These are phyloP conservation scores for Conops quadrifasciatus DNA, from an alignment of 2,888 invertebrate species.

Conservation along the genomic window DNA sequence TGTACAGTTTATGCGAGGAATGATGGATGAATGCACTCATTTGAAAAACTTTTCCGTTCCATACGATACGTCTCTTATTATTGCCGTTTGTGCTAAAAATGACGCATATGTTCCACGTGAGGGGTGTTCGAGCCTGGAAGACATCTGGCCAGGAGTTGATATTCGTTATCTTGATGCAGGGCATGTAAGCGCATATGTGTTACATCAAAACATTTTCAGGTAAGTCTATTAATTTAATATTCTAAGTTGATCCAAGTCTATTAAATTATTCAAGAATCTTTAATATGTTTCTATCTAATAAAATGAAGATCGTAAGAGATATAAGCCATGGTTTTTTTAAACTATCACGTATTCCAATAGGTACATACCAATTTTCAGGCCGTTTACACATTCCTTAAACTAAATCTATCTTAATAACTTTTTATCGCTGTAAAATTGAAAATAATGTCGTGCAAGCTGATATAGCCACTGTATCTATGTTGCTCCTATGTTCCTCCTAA, in stretches of 20 bases:
- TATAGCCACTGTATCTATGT: background rate
- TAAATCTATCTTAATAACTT: too few relatives aligned
- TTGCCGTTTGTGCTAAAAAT: constrained; percentile 87
- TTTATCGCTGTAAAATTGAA: too few relatives aligned
- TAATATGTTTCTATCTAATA: background rate
- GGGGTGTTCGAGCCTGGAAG: constrained; percentile 80
- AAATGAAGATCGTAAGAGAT: background rate
- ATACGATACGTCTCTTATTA: constrained; percentile 87
- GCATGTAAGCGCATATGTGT: constrained; percentile 88
- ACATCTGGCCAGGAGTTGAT: constrained; percentile 93
- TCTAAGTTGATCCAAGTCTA: background rate
- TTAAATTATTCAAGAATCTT: background rate
- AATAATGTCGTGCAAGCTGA: background rate
- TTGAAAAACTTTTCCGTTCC: constrained; percentile 90
- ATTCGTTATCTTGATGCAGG: constrained; percentile 88
- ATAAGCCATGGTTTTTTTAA: too few relatives aligned
- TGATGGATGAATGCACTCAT: constrained; percentile 99
- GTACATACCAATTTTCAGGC: background rate
- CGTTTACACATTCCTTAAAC: too few relatives aligned
- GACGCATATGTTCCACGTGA: constrained; percentile 92
- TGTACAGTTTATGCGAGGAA: constrained; percentile 92
- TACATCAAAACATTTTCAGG: constrained; percentile 89
- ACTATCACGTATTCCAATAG: background rate
- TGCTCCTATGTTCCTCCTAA: too few relatives aligned
- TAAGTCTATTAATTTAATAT: constrained; percentile 58